These are phyloP conservation scores for Phaethornis superciliosus DNA, from an alignment of 2,113 vertebrate species.

Conservation along the genomic window DNA sequence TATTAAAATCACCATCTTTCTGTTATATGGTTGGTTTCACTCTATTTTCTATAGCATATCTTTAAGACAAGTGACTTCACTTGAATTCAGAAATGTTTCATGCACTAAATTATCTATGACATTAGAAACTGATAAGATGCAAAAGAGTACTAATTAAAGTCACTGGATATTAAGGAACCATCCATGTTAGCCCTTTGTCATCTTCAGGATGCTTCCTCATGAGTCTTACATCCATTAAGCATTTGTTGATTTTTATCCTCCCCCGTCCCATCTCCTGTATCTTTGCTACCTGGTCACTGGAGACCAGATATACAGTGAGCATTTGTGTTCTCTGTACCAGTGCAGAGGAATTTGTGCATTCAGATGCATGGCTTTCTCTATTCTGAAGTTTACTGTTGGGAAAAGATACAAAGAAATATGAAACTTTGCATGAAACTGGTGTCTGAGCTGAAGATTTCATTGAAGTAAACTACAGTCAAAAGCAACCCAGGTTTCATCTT, in stretches of 20 bases:
- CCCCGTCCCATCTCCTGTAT: neutral
- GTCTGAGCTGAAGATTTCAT: neutral
- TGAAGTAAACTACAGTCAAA: neutral
- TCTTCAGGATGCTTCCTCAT: neutral
- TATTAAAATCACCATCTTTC: neutral
- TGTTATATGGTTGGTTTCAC: neutral
- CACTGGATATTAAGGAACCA: neutral
- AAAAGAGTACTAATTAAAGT: neutral
- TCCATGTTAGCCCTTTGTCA: neutral
- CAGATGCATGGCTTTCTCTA: accelerated
- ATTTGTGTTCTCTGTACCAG: neutral
- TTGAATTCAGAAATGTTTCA: neutral
- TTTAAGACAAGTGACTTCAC: neutral
- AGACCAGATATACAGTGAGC: neutral
- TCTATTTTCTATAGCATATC: neutral
- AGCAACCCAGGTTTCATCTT: neutral
- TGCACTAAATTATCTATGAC: neutral
- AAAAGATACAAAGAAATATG: neutral
- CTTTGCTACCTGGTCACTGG: neutral
- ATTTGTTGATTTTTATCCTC: neutral
- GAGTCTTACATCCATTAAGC: neutral
- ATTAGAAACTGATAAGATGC: neutral
- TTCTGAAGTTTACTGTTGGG: neutral
- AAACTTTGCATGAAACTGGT: neutral
- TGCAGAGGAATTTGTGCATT: neutral